Evolutionary conservation across 2,797 vertebrate genomes (phyloP).

Genomic region (Eremophila alpestris): DNA sequence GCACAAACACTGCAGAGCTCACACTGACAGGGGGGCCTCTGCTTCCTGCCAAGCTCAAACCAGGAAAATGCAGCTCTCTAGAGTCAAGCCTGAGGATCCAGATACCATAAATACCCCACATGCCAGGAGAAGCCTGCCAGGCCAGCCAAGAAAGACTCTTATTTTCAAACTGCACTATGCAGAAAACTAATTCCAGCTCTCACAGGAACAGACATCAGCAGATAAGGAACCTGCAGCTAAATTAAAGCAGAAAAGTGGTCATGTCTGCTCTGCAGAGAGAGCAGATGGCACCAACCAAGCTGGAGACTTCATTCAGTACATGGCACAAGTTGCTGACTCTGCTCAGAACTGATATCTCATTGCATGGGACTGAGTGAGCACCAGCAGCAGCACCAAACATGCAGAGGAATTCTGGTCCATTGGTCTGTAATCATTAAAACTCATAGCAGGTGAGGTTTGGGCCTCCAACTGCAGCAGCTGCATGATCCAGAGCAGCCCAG

Average conservation of each 20-base stretch:
- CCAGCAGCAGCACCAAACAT: neutral
- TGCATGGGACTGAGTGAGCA: neutral
- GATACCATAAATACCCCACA: neutral
- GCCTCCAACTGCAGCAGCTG: neutral
- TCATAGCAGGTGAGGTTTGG: neutral
- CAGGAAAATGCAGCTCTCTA: neutral
- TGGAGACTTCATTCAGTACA: fast-evolving
- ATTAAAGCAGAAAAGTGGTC: neutral
- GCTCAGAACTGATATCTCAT: neutral
- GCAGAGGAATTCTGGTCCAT: neutral
- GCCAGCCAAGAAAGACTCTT: neutral
- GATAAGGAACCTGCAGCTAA: neutral
- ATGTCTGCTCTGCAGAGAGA: neutral
- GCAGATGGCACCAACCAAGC: neutral
- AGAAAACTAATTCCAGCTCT: neutral
- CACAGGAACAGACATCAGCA: neutral
- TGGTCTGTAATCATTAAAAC: neutral
- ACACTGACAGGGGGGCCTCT: neutral
- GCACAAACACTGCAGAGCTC: neutral
- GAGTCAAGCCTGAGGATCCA: neutral
- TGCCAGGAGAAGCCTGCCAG: neutral
- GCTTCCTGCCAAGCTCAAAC: neutral
- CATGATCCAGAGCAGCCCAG: neutral
- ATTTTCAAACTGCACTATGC: neutral
- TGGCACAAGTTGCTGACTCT: neutral